Percentiles rank a stretch among this genome's conserved stretches.
phyloP scores from a whole-genome alignment of 2,888 invertebrate genomes.

The Cheilosia scutellata region DNA sequence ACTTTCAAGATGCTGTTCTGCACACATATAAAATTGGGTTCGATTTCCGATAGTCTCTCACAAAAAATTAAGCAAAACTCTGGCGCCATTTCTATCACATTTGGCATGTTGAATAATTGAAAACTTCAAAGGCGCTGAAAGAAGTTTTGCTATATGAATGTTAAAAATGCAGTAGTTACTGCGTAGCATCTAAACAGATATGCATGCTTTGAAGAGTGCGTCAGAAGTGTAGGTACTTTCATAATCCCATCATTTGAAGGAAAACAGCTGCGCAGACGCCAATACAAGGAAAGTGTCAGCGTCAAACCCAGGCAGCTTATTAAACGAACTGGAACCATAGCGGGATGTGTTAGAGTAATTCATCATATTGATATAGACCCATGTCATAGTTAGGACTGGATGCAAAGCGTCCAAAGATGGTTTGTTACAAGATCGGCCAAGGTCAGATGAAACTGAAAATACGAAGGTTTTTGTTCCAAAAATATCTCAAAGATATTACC shows the following conservation, averaged over 20 bases:
- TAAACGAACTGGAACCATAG: neutral
- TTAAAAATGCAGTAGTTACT: conserved; percentile 47
- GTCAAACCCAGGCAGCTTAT: neutral
- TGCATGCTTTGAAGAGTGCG: conserved; percentile 12
- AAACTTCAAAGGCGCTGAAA: conserved; percentile 37
- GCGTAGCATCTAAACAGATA: conserved; percentile 24
- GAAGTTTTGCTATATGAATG: conserved; percentile 45
- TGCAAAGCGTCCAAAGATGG: neutral
- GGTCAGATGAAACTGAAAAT: conserved; percentile 56
- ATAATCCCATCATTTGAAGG: conserved; percentile 4
- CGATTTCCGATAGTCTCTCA: conserved; percentile 3
- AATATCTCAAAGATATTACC: conserved; percentile 59
- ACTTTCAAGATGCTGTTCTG: conserved; percentile 10
- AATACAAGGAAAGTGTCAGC: conserved; percentile 1
- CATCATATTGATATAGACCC: conserved; percentile 5
- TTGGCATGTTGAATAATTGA: conserved; percentile 13
- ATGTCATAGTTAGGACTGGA: conserved; percentile 19
- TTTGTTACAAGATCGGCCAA: conserved; percentile 4
- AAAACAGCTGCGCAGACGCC: conserved; percentile 5
- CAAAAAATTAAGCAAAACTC: conserved; percentile 22
- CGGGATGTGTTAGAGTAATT: conserved; percentile 2
- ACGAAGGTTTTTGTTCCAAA: conserved; percentile 60
- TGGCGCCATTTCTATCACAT: conserved; percentile 1
- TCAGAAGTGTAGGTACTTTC: conserved; percentile 12
- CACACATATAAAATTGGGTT: conserved; percentile 7